Percentiles rank a stretch among this genome's conserved stretches.
phyloP scores from a whole-genome alignment of 2,888 invertebrate genomes.

The Bugula neritina region DNA sequence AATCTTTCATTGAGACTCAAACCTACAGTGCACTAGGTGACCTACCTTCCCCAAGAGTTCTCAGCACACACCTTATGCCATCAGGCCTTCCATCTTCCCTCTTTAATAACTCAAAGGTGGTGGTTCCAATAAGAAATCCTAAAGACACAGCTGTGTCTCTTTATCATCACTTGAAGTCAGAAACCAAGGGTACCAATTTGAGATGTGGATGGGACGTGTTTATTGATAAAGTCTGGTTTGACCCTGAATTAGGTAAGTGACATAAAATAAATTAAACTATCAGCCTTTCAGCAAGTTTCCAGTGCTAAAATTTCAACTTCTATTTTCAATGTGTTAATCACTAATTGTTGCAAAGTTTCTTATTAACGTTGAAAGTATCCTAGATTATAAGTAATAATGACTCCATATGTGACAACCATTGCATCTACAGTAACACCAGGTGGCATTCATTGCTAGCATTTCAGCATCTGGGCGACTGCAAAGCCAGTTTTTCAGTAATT shows the following conservation, averaged over 20 bases:
- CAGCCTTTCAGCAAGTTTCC: background rate
- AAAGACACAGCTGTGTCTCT: constrained; percentile 23
- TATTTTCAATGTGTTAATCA: background rate
- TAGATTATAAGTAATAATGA: too few relatives aligned
- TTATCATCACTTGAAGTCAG: background rate
- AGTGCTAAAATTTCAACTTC: background rate
- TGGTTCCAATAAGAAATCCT: constrained; percentile 8
- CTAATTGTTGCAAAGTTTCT: too few relatives aligned
- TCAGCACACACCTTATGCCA: constrained; percentile 18
- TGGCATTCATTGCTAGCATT: too few relatives aligned
- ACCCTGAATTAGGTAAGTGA: background rate
- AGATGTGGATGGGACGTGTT: constrained; percentile 7
- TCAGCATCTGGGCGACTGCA: too few relatives aligned
- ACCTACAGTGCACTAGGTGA: background rate
- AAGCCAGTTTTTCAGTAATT: too few relatives aligned
- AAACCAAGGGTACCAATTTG: background rate
- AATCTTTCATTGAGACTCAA: background rate
- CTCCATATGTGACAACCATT: too few relatives aligned
- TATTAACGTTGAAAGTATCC: too few relatives aligned
- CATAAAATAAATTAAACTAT: background rate
- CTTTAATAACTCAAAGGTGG: background rate
- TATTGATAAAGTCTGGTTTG: constrained; percentile 2
- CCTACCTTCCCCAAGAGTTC: background rate
- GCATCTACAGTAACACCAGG: too few relatives aligned
- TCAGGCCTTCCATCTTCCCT: background rate